Evolutionary conservation across 2,797 vertebrate genomes (phyloP).

Genomic region (Chelonia mydas): DNA sequence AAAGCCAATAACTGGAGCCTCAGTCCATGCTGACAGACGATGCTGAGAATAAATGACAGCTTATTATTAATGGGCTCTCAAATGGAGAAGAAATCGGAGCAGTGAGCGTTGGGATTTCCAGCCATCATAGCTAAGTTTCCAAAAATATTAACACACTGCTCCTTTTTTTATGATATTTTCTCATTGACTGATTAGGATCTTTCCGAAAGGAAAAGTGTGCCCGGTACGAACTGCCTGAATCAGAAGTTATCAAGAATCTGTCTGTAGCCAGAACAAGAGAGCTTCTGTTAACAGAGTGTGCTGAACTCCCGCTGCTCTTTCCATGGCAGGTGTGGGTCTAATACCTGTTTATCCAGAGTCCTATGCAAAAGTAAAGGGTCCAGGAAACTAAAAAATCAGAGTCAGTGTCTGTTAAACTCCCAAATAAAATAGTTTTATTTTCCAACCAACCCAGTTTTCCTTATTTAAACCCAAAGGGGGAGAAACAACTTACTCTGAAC

Average conservation of each 20-base stretch:
- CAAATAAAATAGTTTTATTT: conserved; percentile 83
- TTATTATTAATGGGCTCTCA: conserved; percentile 28
- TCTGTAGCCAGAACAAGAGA: conserved; percentile 74
- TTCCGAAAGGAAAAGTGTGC: background rate
- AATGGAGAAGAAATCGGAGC: background rate
- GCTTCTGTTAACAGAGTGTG: conserved; percentile 69
- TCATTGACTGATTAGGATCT: conserved; percentile 40
- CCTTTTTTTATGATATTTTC: conserved; percentile 36
- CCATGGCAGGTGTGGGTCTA: conserved; percentile 78
- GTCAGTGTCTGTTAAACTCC: conserved; percentile 82
- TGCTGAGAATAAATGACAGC: conserved; percentile 22
- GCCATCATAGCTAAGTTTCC: conserved; percentile 7
- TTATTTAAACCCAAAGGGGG: conserved; percentile 68
- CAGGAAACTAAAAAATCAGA: conserved; percentile 81
- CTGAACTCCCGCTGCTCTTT: conserved; percentile 79
- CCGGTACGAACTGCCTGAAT: conserved; percentile 35
- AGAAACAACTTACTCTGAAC: conserved; percentile 59
- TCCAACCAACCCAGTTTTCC: conserved; percentile 71
- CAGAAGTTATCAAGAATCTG: conserved; percentile 71
- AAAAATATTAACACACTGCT: background rate
- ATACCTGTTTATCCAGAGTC: conserved; percentile 80
- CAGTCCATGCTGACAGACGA: background rate
- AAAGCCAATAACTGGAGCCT: conserved; percentile 29
- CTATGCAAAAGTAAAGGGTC: conserved; percentile 73
- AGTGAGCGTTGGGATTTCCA: conserved; percentile 10